Conservation (phyloP, 2,888 invertebrate genomes). For the Apodemia hepburni region DNA sequence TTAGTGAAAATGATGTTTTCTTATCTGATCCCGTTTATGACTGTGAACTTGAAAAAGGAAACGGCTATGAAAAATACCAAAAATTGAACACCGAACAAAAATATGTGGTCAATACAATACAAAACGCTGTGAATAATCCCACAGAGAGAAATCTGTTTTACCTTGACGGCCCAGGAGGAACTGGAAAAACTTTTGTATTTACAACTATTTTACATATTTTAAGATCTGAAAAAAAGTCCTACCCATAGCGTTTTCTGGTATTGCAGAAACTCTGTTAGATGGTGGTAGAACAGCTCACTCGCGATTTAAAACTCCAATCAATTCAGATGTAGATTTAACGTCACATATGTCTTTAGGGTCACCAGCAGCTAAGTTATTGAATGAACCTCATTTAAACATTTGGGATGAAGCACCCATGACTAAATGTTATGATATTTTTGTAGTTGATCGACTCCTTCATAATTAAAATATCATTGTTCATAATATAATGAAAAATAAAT, state of each 20-base stretch:
- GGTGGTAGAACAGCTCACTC: conserved; percentile 16
- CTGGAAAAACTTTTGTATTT: conserved; percentile 3
- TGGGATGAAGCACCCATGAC: conserved; percentile 31
- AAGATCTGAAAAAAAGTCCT: not conserved
- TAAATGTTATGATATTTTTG: conserved; percentile 33
- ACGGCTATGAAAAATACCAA: conserved; percentile 17
- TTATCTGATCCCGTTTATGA: conserved; percentile 15
- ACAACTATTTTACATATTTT: conserved; percentile 8
- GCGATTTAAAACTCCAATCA: conserved; percentile 1
- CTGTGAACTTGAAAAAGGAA: conserved; percentile 16
- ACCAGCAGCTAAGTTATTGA: conserved; percentile 8
- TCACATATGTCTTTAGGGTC: conserved; percentile 12
- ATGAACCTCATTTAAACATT: conserved; percentile 13
- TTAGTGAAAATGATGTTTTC: conserved; percentile 16
- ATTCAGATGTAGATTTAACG: conserved; percentile 15
- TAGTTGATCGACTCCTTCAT: conserved; percentile 33
- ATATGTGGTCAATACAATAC: conserved; percentile 17
- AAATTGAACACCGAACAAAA: conserved; percentile 19
- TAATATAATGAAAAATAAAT: conserved; percentile 31
- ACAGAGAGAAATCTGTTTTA: conserved; percentile 2
- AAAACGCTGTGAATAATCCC: conserved; percentile 13
- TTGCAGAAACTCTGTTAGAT: conserved; percentile 16
- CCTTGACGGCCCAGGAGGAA: conserved; percentile 7
- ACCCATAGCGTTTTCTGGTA: conserved; percentile 7
- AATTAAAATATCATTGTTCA: too few species aligned